Base-by-base conservation (phyloP, 2,888 invertebrate species). In the Dasysyrphus albostriatus region DNA sequence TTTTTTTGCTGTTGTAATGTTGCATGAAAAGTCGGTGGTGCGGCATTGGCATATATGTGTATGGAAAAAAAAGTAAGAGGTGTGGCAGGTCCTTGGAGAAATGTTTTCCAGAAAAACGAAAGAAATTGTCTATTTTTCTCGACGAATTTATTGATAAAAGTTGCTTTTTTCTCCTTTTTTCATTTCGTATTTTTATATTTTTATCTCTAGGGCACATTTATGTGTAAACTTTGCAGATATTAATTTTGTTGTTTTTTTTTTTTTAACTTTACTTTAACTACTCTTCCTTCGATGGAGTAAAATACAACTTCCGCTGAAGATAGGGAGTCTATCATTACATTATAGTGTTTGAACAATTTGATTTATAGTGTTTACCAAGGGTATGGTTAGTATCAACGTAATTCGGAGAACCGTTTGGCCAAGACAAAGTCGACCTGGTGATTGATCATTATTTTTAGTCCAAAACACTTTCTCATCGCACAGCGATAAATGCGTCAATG, bases 211-310 rank as follows among this genome's bases (percentile, higher is more conserved):
- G 78, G 83, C 87, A 87, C 87, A 83, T 87, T 87, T 87, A 87
- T 87, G 87, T 87, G 82, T 75, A 87, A 87, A 87, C 87, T 87
- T 87, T 79, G 87, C 74, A 75, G 82, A 82, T 87, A 87, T 87
- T 87, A 87, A 87, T 82, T 87, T 87, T 75, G 85, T 85, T 85
- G 77, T 49, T 77, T 74, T 73, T 77, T 73, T 76, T 85, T 37
- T 69, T 12, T 16, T 32, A 32, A 24, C 6, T 5, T 14, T 29
- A 7, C 9, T 29, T 29, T 19, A 14, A 16, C n/a, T 37, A 29
- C 16, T 70, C 59, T 9, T 49, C 24, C 14, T 47, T 73, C 42
- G 7, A 32, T 56, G 37, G 34, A 10, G 47, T 19, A 63, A 42
- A 8, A 42, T 6, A 16, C 14, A 56, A 58, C 44, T 74, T 85